Evolutionary conservation across 2,113 vertebrate genomes (phyloP).

Genomic region (Pedionomus torquatus): DNA sequence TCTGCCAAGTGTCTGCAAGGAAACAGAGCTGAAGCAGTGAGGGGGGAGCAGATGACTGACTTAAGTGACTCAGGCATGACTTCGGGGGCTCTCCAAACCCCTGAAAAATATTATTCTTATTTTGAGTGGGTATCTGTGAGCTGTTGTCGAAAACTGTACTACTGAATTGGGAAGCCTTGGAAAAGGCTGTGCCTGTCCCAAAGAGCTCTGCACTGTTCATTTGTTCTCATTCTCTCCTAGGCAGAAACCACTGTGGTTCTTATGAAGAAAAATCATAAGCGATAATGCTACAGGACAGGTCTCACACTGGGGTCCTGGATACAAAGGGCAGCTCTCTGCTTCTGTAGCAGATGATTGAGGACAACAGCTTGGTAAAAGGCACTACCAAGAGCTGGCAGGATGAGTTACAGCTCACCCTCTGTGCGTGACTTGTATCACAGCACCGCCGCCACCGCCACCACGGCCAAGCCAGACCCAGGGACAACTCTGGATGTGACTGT

Average conservation of each 20-base stretch:
- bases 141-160: neutral
- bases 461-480: slow-evolving; percentile 31
- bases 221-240: neutral
- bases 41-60: neutral
- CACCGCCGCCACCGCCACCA: neutral
- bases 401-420: slow-evolving; percentile 72
- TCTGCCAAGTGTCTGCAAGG: neutral
- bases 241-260: neutral
- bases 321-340: neutral
- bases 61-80: neutral
- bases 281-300: neutral
- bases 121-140: neutral
- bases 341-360: slow-evolving; percentile 20
- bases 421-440: slow-evolving; percentile 50
- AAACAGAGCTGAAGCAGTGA: neutral
- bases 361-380: neutral
- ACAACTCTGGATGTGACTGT: slow-evolving; percentile 58
- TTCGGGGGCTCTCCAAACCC: neutral
- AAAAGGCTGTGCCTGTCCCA: neutral
- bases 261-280: neutral
- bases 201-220: neutral
- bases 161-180: neutral
- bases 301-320: neutral
- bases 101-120: neutral
- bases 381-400: slow-evolving; percentile 24